Evolutionary conservation across 2,797 vertebrate genomes (phyloP), one percentile per base, ranked within the genome.

Genomic region (Cetoscarus ocellatus): DNA sequence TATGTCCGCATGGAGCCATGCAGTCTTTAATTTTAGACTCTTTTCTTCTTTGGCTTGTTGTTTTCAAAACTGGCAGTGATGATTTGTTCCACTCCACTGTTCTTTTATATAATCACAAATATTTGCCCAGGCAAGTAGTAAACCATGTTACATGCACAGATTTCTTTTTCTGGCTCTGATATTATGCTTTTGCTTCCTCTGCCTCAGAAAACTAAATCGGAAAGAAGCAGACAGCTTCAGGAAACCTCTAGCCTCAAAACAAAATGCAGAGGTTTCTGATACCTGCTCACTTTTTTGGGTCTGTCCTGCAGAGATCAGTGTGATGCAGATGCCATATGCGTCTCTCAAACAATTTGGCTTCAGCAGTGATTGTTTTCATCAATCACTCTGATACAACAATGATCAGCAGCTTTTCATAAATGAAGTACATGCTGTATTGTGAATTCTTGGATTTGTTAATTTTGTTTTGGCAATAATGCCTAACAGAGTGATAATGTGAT

Each of bases 51-150:
- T 78, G 70, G 67, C 56, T 71, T 17, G 7, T 19, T 39, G 8
- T 62, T 0, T 51, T 53, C 68, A 19, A 27, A 34, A 59, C 70
- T 71, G 70, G 66, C 51, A 69, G 8, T 8, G 18, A 14, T 11
- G 13, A 19, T 45, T 66, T 48, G 5, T 55, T 71, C 56, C 12
- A 40, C 61, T 62, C 70, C 63, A 71, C 13, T 19, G 7, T 70
- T 67, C 59, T 66, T 76, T 70, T 69, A 63, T 77, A 65, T 61
- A 60, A 61, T 58, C 48, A 68, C 47, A 73, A 47, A 67, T 71
- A 77, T 71, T 64, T 67, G 17, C 11, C 45, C 9, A 57, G 63
- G 61, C 51, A 65, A 72, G 44, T 47, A 60, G 49, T 57, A 58
- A 68, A 75, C 72, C 61, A 58, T 75, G 53, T 36, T 58, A 56